These are phyloP conservation scores for Mercenaria mercenaria DNA, from an alignment of 1,140 invertebrate species.

Conservation along the genomic window DNA sequence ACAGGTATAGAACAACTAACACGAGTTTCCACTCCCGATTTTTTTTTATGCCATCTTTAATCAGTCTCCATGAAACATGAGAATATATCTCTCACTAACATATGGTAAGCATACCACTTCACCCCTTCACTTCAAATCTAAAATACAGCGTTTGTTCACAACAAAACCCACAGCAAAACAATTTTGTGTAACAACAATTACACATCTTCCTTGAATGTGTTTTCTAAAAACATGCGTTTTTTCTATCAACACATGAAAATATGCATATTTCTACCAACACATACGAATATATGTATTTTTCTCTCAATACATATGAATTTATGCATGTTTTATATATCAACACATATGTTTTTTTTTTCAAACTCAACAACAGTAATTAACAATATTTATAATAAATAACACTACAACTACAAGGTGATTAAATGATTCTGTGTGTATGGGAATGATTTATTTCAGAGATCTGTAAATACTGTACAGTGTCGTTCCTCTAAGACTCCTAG, in stretches of 20 bases:
- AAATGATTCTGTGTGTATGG: not conserved
- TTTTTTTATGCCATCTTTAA: not conserved
- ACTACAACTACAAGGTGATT: conserved; percentile 2
- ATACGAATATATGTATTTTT: not conserved
- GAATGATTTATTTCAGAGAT: not conserved
- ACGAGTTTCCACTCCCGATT: not conserved
- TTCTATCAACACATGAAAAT: not conserved
- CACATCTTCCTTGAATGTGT: not conserved
- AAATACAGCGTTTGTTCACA: too few relatives aligned
- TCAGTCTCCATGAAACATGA: not conserved
- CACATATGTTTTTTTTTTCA: not conserved
- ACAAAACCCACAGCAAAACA: not conserved
- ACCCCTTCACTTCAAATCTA: not conserved
- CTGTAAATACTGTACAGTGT: too few relatives aligned
- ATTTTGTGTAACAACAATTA: not conserved
- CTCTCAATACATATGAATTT: not conserved
- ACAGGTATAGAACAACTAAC: not conserved
- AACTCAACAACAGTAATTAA: conserved; percentile 7
- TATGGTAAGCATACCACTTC: not conserved
- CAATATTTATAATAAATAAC: conserved; percentile 39
- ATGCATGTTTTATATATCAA: not conserved
- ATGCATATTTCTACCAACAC: not conserved
- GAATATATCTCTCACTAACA: not conserved
- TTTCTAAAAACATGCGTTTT: too few relatives aligned
- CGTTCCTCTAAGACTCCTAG: too few relatives aligned